Evolutionary conservation across 2,888 invertebrate species (phyloP), one percentile per base, ranked within the genome.

Genomic region (Suillia variegata): DNA sequence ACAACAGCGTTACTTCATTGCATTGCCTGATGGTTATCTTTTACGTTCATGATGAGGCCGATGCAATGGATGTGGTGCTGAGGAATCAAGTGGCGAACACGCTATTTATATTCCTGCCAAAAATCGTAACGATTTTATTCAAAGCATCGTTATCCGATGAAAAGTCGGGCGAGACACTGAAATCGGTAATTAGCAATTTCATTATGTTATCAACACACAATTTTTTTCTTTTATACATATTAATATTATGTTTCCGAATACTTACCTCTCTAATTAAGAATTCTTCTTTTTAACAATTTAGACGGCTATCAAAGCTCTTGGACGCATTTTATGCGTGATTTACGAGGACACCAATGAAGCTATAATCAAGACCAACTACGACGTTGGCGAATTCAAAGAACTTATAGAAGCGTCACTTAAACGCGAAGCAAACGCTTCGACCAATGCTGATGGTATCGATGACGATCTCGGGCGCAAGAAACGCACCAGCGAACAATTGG

Each of bases 21-120:
- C 82, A 88, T 56, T 87, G 88, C 66, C 80, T 92, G 10, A 86
- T 87, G 81, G 83, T 86, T 0, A 82, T 90, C 50, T 87, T 88
- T 18, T 85, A 86, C 68, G 85, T 88, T 0, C 86, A 89, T 66
- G 82, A 84, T 34, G 77, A 83, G 42, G 83, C 84, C 49, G 86
- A 86, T 68, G 77, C 83, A 17, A 68, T 77, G n/a, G 87, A 89
- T 71, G 73, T 82, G 17, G 84, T 85, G 15, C 70, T 86, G 15
- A 81, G 84, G 42, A 77, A 82, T 62, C 84, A 85, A 78, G 82
- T 87, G 31, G 85, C 86, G 1, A 83, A 87, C 70, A 79, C 85
- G n/a, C 78, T 86, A 31, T 85, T 86, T 78, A 79, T 85, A 67
- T 86, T 85, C 74, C 74, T 88, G 21, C 89, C 89, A 24, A 88